Evolutionary conservation across 2,797 vertebrate genomes (phyloP).

Genomic region (Anableps anableps): DNA sequence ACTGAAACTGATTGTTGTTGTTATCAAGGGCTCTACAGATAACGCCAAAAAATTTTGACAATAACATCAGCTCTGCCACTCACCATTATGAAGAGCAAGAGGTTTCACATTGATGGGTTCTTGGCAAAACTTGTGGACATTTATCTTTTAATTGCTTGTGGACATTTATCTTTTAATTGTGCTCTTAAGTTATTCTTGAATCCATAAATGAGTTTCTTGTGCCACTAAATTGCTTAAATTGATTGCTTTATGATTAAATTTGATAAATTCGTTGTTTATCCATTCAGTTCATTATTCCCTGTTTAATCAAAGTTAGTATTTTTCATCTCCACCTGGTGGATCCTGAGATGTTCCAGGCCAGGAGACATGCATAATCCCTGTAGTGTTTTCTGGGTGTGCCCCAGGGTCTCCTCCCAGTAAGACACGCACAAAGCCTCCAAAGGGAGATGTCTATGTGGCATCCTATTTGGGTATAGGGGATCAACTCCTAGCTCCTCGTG

Average conservation of each 20-base stretch:
- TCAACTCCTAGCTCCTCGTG: not conserved
- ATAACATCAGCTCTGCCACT: not conserved
- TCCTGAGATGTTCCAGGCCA: not conserved
- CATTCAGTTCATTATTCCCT: not conserved
- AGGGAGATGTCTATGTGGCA: not conserved
- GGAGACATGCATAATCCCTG: too few species aligned
- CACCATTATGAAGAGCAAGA: not conserved
- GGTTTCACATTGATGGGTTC: not conserved
- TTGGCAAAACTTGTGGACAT: not conserved
- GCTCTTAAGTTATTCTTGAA: not conserved
- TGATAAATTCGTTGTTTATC: not conserved
- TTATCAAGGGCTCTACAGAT: conserved; percentile 9
- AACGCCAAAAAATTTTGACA: not conserved
- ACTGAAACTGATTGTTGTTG: conserved; percentile 23
- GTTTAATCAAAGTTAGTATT: not conserved
- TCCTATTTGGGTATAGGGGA: not conserved
- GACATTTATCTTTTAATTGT: too few species aligned
- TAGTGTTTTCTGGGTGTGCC: not conserved
- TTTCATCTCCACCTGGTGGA: not conserved
- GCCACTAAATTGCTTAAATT: not conserved
- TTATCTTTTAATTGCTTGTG: too few species aligned
- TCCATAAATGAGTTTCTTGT: not conserved
- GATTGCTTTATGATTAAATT: not conserved
- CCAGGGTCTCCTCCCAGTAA: not conserved
- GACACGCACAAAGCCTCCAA: not conserved